Evolutionary conservation across 2,888 invertebrate genomes (phyloP), one percentile per base, ranked within the genome.

Genomic region (Papilio elwesi): DNA sequence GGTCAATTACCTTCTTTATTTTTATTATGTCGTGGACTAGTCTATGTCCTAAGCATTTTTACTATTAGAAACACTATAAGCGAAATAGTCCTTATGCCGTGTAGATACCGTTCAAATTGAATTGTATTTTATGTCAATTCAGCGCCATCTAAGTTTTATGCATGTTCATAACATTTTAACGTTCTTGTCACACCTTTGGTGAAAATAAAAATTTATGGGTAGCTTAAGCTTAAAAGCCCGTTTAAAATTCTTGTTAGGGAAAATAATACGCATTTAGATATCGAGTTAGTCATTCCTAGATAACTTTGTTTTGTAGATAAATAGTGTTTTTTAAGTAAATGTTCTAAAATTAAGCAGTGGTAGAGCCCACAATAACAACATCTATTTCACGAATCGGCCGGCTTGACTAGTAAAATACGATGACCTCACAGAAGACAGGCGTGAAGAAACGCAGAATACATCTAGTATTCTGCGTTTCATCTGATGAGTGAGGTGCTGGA

Each of bases 1-100:
- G 82, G 84, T 83, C 83, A 78, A 80, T 79, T 83, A 80, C 86
- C 83, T 90, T 88, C 59, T 90, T 89, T 90, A 83, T 62, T 86
- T 84, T 82, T 86, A 87, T 87, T 84, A 82, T 83, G 82, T 78
- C 76, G 77, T 79, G 81, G 82, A 83, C 82, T 73, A 78, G 83
- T 83, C 62, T 68, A 48, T 68, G 47, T 68, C 57, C 57, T 57
- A 55, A 68, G 55, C 26, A 47, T 26, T 68, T 47, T 68, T 15
- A 36, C 68, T 55, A 68, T 43, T 13, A 36, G 9, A 57, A 26
- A 16, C 6, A 36, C 6, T 48, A 10, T 57, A 57, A 47, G 48
- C 16, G 47, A 68, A 57, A 48, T 13, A 26, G 2, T 11, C n/a
- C 11, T 10, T 68, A n/a, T 49, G 0, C 1, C 8, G 26, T 26